Evolutionary conservation across 2,888 invertebrate genomes (phyloP), one percentile per base, ranked within the genome.

Genomic region (Eupithecia dodoneata): DNA sequence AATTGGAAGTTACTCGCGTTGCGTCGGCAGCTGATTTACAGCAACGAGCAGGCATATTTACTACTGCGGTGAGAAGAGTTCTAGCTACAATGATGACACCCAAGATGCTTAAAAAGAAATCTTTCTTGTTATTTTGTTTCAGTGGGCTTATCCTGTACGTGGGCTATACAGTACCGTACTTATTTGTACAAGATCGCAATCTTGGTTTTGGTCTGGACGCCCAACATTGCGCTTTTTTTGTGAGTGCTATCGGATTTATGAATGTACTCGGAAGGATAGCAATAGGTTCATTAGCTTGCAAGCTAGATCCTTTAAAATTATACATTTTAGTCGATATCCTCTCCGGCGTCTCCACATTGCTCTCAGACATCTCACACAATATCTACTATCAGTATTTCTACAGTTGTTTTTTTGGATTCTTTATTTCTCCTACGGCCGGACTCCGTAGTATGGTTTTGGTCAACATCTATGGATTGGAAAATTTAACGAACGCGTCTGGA

Each of bases 51-150:
- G 94, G 94, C 55, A 84, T 94, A n/a, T 94, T 90, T 78, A 93
- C 93, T 13, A 93, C 90, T 65, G 93, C 94, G 44, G 89, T 86
- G n/a, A 88, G 94, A 86, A 89, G 94, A 83, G 89, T 94, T 78
- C 84, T 95, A 55, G 93, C 92, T 41, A 94, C 94, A 10, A 95
- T 95, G 94, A 87, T 94, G 91, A 93, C 94, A 80, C 91, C 92
- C 2, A 89, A 82, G 71, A 83, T 95, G 75, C 86, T 95, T 66
- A 88, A 84, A 82, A 90, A 85, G 80, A 76, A 71, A 72, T 93
- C 94, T 15, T 94, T 93, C 83, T 74, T 90, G 77, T 79, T 88
- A 69, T 78, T 93, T 71, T 88, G 90, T 80, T 12, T 77, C 3
- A 91, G 90, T 81, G 92, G 92, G 15, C 88, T 92, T 79, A 79